phyloP scores from a whole-genome alignment of 1,140 invertebrate species.

The Rhagoletis zephyria region DNA sequence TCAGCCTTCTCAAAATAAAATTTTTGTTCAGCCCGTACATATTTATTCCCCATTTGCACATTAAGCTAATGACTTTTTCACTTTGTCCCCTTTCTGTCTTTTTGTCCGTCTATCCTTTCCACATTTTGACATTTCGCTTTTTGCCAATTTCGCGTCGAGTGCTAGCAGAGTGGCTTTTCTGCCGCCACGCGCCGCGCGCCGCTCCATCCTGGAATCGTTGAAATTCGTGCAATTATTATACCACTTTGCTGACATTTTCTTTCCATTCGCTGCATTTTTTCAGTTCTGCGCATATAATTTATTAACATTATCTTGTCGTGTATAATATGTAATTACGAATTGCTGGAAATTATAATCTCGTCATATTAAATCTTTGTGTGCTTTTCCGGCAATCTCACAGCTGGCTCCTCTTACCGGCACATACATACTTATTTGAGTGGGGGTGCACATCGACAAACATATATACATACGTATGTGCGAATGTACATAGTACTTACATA shows the following conservation, averaged over 20 bases:
- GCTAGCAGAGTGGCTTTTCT: not conserved
- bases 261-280: not conserved
- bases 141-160: not conserved
- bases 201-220: not conserved
- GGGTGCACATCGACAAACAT: no score
- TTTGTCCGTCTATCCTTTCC: not conserved
- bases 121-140: not conserved
- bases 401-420: no score
- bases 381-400: no score
- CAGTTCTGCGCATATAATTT: not conserved
- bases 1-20: not conserved
- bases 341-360: not conserved
- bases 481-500: no score
- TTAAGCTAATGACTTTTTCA: slow-evolving; percentile 22
- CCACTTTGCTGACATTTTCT: not conserved
- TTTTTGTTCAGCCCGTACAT: not conserved
- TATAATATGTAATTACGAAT: slow-evolving; percentile 16
- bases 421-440: no score
- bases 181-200: not conserved
- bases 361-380: not conserved
- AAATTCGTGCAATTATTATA: not conserved
- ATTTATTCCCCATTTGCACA: not conserved
- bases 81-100: not conserved
- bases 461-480: no score
- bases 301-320: slow-evolving; percentile 23